A percentile compares a stretch with the other conserved stretches of the same genome.
These are phyloP conservation scores for Drosophila obscura DNA, from an alignment of 1,140 invertebrate species.

Conservation along the genomic window DNA sequence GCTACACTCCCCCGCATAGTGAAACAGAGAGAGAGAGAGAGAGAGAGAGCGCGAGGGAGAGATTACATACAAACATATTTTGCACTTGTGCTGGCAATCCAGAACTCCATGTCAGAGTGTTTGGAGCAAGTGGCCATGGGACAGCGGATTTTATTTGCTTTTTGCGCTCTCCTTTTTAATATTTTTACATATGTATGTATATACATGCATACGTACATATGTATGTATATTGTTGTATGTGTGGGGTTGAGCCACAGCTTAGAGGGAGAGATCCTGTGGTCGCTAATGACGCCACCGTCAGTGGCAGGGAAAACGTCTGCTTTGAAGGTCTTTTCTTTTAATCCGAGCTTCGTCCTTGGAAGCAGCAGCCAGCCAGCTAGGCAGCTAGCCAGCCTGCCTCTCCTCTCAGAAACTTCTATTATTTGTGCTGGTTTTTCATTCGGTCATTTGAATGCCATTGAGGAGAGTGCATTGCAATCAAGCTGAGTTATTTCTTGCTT, in stretches of 20 bases:
- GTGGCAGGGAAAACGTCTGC: conserved; percentile 41
- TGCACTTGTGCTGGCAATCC: conserved; percentile 65
- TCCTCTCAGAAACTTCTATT: conserved; percentile 3
- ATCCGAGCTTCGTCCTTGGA: conserved; percentile 36
- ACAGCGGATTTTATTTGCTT: conserved; percentile 45
- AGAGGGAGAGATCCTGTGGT: conserved; percentile 70
- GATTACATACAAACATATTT: conserved; percentile 69
- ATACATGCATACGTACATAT: conserved; percentile 8
- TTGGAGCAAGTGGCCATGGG: too few species aligned
- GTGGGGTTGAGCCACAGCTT: conserved; percentile 43
- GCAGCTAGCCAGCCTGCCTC: too few species aligned
- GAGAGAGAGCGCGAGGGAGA: conserved; percentile 24
- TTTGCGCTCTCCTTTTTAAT: conserved; percentile 29
- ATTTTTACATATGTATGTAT: neutral
- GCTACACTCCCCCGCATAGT: conserved; percentile 32
- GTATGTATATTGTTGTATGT: neutral
- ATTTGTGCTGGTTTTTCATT: conserved; percentile 10
- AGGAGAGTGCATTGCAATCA: conserved; percentile 8
- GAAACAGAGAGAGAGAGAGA: conserved; percentile 19
- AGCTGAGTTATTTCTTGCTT: conserved; percentile 23
- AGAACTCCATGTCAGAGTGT: conserved; percentile 25
- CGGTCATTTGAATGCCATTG: conserved; percentile 12
- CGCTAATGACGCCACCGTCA: conserved; percentile 66
- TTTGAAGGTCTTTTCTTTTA: conserved; percentile 70
- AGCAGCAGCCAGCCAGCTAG: too few species aligned